These are phyloP conservation scores for Polydrusus tereticollis DNA, from an alignment of 2,888 invertebrate species.

Conservation along the genomic window DNA sequence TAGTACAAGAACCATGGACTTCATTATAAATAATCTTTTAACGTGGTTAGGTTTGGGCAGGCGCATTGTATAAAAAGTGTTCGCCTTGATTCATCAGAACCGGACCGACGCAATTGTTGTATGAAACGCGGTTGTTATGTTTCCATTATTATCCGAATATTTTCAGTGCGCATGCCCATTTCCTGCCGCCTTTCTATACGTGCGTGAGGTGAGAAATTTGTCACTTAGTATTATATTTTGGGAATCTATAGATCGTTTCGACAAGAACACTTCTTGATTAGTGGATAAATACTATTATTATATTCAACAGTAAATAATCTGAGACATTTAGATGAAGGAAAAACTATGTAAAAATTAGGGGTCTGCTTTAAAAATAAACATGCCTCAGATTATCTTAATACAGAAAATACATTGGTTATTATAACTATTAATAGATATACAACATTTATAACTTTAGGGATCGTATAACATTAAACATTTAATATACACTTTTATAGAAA, in stretches of 20 bases:
- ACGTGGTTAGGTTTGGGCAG: no score
- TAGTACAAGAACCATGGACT: no score
- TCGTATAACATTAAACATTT: constrained; percentile 42
- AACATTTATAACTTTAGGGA: constrained; percentile 25
- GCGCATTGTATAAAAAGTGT: no score
- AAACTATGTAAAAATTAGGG: no score
- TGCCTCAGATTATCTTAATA: constrained; percentile 2
- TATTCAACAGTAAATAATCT: not conserved
- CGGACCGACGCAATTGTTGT: no score
- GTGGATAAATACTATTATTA: not conserved
- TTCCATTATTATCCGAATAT: no score
- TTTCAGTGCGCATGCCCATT: no score
- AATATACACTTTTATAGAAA: constrained; percentile 36
- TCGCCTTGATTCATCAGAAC: no score
- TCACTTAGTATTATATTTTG: not conserved
- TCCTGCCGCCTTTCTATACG: no score
- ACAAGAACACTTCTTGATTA: constrained; percentile 9
- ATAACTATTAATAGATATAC: constrained; percentile 36
- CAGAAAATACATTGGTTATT: constrained; percentile 3
- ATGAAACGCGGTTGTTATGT: no score
- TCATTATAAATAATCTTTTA: no score
- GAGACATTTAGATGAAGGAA: not conserved
- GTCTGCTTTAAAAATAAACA: not conserved
- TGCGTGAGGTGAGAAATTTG: no score
- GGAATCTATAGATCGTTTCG: not conserved